These are phyloP conservation scores for Prosopocoilus inquinatus DNA, from an alignment of 2,888 invertebrate species.

Conservation along the genomic window DNA sequence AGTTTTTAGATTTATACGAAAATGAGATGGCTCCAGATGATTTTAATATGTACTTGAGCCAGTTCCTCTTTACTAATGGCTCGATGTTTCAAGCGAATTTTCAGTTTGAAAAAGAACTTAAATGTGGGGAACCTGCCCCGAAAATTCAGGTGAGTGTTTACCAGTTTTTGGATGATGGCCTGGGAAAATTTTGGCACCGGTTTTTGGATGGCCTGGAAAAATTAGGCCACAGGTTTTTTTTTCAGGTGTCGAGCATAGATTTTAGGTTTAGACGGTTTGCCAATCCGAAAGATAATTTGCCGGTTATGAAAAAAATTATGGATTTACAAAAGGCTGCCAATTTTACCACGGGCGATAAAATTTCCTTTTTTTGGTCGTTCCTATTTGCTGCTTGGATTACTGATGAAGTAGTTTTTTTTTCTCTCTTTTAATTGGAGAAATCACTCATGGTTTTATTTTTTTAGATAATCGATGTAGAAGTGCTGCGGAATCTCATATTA, in stretches of 20 bases:
- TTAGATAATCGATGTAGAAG: constrained; percentile 68
- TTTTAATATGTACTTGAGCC: constrained; percentile 64
- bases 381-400: constrained; percentile 74
- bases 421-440: background rate
- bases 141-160: constrained; percentile 52
- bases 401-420: constrained; percentile 59
- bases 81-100: constrained; percentile 70
- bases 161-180: too few species aligned
- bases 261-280: constrained; percentile 62
- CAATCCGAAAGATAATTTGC: constrained; percentile 67
- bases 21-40: constrained; percentile 53
- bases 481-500: constrained; percentile 71
- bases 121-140: constrained; percentile 62
- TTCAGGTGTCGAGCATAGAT: constrained; percentile 59
- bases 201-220: background rate
- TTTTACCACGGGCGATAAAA: constrained; percentile 61
- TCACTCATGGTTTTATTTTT: constrained; percentile 24
- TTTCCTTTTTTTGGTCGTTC: constrained; percentile 66
- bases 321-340: constrained; percentile 56
- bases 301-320: constrained; percentile 69
- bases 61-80: constrained; percentile 68
- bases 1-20: constrained; percentile 51
- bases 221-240: constrained; percentile 11
- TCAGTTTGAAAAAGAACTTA: constrained; percentile 58
- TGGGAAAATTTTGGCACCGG: background rate